Conservation (phyloP, 2,888 invertebrate species). For the Melieria picta region DNA sequence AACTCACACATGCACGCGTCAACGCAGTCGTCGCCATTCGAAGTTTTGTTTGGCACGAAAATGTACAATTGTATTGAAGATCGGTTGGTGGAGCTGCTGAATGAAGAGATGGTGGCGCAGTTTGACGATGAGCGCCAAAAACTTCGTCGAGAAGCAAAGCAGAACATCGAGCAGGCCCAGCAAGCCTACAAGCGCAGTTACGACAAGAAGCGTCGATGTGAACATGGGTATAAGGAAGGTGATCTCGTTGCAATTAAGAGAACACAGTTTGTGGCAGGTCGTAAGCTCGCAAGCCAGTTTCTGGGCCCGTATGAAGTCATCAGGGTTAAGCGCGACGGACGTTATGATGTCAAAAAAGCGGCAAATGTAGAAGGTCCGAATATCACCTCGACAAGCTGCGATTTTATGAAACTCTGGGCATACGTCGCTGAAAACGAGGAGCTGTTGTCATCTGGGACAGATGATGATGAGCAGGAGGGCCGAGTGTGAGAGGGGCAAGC, state of each 20-base stretch:
- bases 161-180: conserved; percentile 36
- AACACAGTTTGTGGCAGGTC: conserved; percentile 40
- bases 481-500: conserved; percentile 32
- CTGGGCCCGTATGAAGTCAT: conserved; percentile 41
- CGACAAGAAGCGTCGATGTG: conserved; percentile 36
- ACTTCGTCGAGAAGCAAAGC: conserved; percentile 26
- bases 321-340: conserved; percentile 36
- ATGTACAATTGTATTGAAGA: conserved; percentile 15
- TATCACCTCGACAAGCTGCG: conserved; percentile 32
- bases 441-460: conserved; percentile 33
- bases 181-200: conserved; percentile 34
- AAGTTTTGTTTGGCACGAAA: conserved; percentile 37
- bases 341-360: conserved; percentile 36
- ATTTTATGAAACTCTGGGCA: conserved; percentile 40
- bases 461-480: conserved; percentile 35
- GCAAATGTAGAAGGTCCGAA: conserved; percentile 38
- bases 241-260: conserved; percentile 41
- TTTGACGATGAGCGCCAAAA: conserved; percentile 24
- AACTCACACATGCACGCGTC: conserved; percentile 27
- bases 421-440: conserved; percentile 32
- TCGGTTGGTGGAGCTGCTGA: conserved; percentile 22
- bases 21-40: conserved; percentile 30
- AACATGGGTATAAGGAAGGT: conserved; percentile 25
- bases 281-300: conserved; percentile 40
- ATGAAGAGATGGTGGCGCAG: conserved; percentile 15